Evolutionary conservation across 1,140 invertebrate species (phyloP).

Genomic region (Drosophila bipectinata): DNA sequence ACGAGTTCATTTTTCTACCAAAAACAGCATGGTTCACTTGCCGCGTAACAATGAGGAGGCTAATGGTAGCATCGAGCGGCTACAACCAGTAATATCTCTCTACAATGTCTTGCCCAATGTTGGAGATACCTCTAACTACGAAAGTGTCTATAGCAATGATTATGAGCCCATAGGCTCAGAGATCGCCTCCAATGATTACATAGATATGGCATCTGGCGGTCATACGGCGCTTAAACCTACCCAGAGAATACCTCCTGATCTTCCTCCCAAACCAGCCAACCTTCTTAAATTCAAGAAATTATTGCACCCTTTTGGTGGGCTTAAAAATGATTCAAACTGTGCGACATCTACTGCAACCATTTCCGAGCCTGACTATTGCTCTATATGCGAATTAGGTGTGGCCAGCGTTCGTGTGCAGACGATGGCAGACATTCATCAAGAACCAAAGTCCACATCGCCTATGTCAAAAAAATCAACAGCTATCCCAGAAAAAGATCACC

Average conservation of each 20-base stretch:
- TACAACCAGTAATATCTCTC: conserved; percentile 47
- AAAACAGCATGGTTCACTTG: conserved; percentile 83
- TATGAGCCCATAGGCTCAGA: conserved; percentile 85
- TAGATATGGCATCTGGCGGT: conserved; percentile 82
- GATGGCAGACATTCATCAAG: conserved; percentile 74
- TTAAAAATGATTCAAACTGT: conserved; percentile 46
- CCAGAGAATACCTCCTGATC: conserved; percentile 84
- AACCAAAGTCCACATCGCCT: conserved; percentile 44
- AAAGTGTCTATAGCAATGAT: conserved; percentile 85
- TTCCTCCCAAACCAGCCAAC: conserved; percentile 88
- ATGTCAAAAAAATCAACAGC: neutral
- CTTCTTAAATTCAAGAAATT: conserved; percentile 82
- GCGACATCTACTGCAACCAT: conserved; percentile 39
- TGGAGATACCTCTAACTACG: conserved; percentile 65
- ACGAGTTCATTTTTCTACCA: conserved; percentile 82
- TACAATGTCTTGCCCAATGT: conserved; percentile 42
- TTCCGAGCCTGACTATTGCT: conserved; percentile 85
- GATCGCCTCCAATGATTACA: conserved; percentile 82
- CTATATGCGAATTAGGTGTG: conserved; percentile 84
- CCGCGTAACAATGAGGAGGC: conserved; percentile 64
- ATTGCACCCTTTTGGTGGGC: conserved; percentile 59
- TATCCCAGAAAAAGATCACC: neutral
- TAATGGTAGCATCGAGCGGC: conserved; percentile 21
- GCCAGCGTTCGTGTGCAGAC: conserved; percentile 72
- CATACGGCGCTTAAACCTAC: neutral